Evolutionary conservation across 1,140 invertebrate genomes (phyloP), one percentile per base, ranked within the genome.

Genomic region (Scaptomyza hsui): DNA sequence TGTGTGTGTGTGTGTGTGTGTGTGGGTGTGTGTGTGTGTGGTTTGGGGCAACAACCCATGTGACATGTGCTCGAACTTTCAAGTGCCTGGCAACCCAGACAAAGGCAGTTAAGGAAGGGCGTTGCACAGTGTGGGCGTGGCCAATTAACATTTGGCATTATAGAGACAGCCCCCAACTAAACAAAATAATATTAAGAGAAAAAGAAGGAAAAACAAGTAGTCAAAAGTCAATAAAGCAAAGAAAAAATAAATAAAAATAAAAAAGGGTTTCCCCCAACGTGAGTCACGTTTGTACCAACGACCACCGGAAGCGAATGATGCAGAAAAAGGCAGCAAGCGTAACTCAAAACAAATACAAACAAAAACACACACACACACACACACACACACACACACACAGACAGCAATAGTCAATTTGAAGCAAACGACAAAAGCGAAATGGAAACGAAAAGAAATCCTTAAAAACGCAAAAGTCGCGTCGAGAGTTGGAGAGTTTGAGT

Each of bases 241-340:
- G n/a, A n/a, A n/a, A n/a, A n/a, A n/a, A n/a, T n/a, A n/a, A n/a
- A n/a, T n/a, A n/a, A n/a, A n/a, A n/a, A n/a, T n/a, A n/a, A n/a
- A n/a, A n/a, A n/a, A n/a, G n/a, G n/a, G n/a, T n/a, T n/a, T n/a
- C n/a, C n/a, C n/a, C n/a, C 63, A 85, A 29, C 26, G 72, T 85
- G 77, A 86, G 82, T 86, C 81, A 86, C 81, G 80, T 85, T 80
- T 80, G 79, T 61, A 70, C 71, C 59, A 42, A 64, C 72, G 53
- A 48, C 65, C 61, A 82, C 76, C 81, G 76, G 80, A 86, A 86
- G 69, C 75, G 81, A 86, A 85, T 85, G 80, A 85, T 85, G 80
- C 80, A 86, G 76, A 85, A 85, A 85, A 74, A 70, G 51, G 63
- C 73, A 63, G 67, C 52, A 75, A 63, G 59, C 59, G 39, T 42